Evolutionary conservation across 2,888 invertebrate species (phyloP), one percentile per base, ranked within the genome.

Genomic region (Sepiola atlantica): DNA sequence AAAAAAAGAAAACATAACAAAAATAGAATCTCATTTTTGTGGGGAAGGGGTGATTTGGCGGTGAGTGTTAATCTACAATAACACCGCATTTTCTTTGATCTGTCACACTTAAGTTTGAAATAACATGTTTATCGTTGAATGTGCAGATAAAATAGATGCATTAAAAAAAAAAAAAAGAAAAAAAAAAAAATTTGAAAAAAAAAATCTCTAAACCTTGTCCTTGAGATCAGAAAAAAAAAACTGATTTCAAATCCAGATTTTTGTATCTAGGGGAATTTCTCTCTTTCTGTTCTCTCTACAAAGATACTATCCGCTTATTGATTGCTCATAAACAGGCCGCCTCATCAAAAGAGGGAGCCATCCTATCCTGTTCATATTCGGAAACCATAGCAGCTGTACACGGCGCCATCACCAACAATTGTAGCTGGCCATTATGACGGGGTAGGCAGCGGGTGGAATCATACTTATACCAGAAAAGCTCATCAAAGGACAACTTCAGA

Each of bases 291-390:
- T n/a, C n/a, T n/a, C 77, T 77, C n/a, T 18, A n/a, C n/a, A n/a
- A n/a, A n/a, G n/a, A 77, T 28, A 77, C 1, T n/a, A 77, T n/a
- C 77, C 77, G n/a, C 16, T 14, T 77, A 77, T 77, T 77, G 77
- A 77, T 77, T 77, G 77, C 77, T 77, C 16, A 20, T 77, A 77
- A 77, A n/a, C 77, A n/a, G 77, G 77, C n/a, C n/a, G n/a, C n/a
- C 77, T 77, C 77, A n/a, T 77, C n/a, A 77, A 77, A 45, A 77
- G 77, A 77, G 77, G 77, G 45, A n/a, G 77, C 77, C n/a, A 61
- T 61, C 61, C 4, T 61, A 77, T 77, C 77, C 77, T 77, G n/a
- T 77, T 77, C 77, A 77, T 77, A 2, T 45, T 45, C 45, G 2
- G 45, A 77, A 77, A 77, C n/a, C n/a, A n/a, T 77, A 77, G 77